Base-by-base conservation (phyloP, 2,888 invertebrate genomes). In the Trichopoda pennipes region DNA sequence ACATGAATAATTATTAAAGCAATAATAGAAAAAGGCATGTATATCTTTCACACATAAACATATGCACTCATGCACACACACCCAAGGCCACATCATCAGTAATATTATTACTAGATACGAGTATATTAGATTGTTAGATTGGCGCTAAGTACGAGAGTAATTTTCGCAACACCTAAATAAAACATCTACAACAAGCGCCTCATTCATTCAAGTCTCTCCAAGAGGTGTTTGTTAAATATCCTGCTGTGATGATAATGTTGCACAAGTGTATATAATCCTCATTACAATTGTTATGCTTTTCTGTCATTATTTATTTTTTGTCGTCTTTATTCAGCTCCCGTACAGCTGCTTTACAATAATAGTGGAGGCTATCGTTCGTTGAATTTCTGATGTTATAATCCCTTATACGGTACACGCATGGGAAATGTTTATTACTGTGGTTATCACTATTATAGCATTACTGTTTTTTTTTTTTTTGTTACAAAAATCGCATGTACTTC, bases 221-320 rank as follows among this genome's bases (percentile, higher is more conserved):
- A 61, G 61, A 53, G 55, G 70, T 47, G 14, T 68, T 23, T 51
- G 28, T 51, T 19, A 49, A 64, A 53, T 51, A 75, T 80, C 80
- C 80, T 75, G 75, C 70, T 75, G 80, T 75, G 75, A 70, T 28
- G 35, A 75, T 80, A 72, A 74, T 80, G 75, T 70, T 56, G 42
- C 69, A 75, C 58, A 51, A 60, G 64, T 76, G 60, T 55, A 17
- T 55, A 17, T 69, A 21, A 53, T 60, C n/a, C 35, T 72, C 16
- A 58, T 73, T 66, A 73, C 19, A 61, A 19, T 73, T 49, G n/a
- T 66, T 51, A 61, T 68, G n/a, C 28, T 53, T 74, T 79, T 49
- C 68, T 74, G 61, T 73, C 68, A 68, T 55, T 47, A 23, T 56
- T 68, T 28, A 2, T 28, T 66, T 42, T 56, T 35, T 14, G n/a